These are phyloP conservation scores for Agrochola lota DNA, from an alignment of 2,888 invertebrate genomes.

Conservation along the genomic window DNA sequence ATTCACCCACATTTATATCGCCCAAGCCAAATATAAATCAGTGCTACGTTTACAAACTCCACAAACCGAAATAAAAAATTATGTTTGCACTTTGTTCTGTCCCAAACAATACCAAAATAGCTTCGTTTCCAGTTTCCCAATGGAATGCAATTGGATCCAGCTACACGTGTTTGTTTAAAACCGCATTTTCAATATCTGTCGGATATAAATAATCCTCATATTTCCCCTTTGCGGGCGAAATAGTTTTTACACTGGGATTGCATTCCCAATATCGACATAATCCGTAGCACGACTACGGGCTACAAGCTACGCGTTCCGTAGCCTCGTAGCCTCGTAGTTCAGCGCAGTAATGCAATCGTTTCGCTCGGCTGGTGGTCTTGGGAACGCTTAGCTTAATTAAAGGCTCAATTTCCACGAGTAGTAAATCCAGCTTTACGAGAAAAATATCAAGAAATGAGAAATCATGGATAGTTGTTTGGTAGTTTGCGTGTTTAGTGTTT, in stretches of 20 bases:
- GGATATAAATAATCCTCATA: slow-evolving; percentile 57
- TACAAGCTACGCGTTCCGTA: slow-evolving; percentile 40
- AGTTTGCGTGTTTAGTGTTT: no score
- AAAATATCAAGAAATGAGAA: slow-evolving; percentile 34
- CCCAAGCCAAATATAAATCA: slow-evolving; percentile 28
- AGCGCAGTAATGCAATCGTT: slow-evolving; percentile 37
- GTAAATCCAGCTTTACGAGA: slow-evolving; percentile 21
- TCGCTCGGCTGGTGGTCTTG: slow-evolving; percentile 24
- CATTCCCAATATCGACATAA: slow-evolving; percentile 56
- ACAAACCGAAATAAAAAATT: slow-evolving; percentile 22
- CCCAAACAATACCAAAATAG: not conserved
- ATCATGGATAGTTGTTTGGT: not conserved
- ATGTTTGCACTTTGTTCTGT: slow-evolving; percentile 10
- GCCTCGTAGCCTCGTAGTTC: slow-evolving; percentile 45
- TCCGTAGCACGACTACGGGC: slow-evolving; percentile 56
- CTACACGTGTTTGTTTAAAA: slow-evolving; percentile 41
- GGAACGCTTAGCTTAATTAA: slow-evolving; percentile 53
- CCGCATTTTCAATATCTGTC: slow-evolving; percentile 50
- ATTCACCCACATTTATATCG: slow-evolving; percentile 22
- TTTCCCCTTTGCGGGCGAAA: slow-evolving; percentile 46
- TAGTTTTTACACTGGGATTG: slow-evolving; percentile 62
- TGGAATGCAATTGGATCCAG: slow-evolving; percentile 33
- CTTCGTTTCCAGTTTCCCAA: slow-evolving; percentile 15
- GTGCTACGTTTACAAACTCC: slow-evolving; percentile 16
- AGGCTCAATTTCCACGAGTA: slow-evolving; percentile 17